Conservation (phyloP, 2,797 vertebrate species). For the Cyclopterus lumpus region DNA sequence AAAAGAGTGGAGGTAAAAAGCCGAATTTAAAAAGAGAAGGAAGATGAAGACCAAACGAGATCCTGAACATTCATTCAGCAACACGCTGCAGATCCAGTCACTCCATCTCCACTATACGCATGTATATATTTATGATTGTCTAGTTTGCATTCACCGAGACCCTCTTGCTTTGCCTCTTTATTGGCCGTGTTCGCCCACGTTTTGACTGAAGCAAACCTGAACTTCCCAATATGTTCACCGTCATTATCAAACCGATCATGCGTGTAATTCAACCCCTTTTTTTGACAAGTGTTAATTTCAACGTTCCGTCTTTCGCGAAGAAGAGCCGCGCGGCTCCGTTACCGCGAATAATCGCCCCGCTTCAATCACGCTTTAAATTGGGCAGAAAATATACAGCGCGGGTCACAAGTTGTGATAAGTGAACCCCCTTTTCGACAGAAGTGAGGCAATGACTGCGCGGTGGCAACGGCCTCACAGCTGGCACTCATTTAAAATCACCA, state of each 20-base stretch:
- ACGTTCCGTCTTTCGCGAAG: not conserved
- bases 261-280: not conserved
- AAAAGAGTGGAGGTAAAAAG: too few species aligned
- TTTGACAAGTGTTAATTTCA: not conserved
- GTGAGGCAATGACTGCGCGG: conserved; percentile 56
- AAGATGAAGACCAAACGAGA: not conserved
- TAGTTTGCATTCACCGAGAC: not conserved
- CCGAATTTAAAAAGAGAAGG: not conserved
- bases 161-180: not conserved
- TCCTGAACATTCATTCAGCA: not conserved
- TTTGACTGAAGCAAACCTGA: not conserved
- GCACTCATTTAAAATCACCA: conserved; percentile 46
- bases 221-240: not conserved
- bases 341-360: conserved; percentile 40
- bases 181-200: not conserved
- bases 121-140: not conserved
- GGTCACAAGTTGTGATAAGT: conserved; percentile 47
- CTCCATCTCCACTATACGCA: not conserved
- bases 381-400: conserved; percentile 51
- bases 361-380: conserved; percentile 63
- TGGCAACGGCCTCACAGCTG: conserved; percentile 64
- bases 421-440: conserved; percentile 31
- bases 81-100: not conserved
- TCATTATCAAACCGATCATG: not conserved
- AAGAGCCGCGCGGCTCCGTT: conserved; percentile 21